These are phyloP conservation scores for Boulengeromyrus knoepffleri DNA, from an alignment of 2,113 vertebrate species.

Conservation along the genomic window DNA sequence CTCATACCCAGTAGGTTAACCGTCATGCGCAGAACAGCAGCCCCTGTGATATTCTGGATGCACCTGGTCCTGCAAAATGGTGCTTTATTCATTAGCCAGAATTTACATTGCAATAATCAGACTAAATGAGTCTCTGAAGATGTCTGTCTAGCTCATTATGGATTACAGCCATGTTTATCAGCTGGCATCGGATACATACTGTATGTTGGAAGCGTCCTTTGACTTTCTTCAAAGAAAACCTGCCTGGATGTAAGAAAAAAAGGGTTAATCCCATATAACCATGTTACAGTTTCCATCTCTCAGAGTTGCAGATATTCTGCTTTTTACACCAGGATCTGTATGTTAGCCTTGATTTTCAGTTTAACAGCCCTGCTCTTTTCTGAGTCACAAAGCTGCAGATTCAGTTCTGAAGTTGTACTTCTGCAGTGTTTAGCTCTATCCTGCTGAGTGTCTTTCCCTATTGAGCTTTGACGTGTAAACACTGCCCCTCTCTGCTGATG, in stretches of 20 bases:
- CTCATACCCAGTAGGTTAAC: not conserved
- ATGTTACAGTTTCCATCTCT: not conserved
- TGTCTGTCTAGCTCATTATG: too few relatives aligned
- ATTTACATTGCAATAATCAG: not conserved
- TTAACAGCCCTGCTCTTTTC: too few relatives aligned
- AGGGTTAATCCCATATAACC: not conserved
- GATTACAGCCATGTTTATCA: too few relatives aligned
- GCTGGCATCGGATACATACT: too few relatives aligned
- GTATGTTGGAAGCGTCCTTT: not conserved
- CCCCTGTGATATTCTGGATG: not conserved
- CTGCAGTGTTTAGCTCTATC: not conserved
- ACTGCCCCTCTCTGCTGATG: too few relatives aligned
- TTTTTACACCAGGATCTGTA: not conserved
- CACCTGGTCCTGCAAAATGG: not conserved
- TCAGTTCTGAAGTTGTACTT: not conserved
- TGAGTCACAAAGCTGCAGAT: not conserved
- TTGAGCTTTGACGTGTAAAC: not conserved
- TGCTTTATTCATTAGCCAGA: not conserved
- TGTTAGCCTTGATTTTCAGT: not conserved
- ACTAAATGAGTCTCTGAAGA: too few relatives aligned
- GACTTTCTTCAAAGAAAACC: too few relatives aligned
- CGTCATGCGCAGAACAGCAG: not conserved
- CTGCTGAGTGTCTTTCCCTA: not conserved
- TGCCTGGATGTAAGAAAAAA: too few relatives aligned
- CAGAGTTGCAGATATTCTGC: not conserved